Evolutionary conservation across 2,113 vertebrate species (phyloP), one percentile per base, ranked within the genome.

Genomic region (Mormoops blainvillei): DNA sequence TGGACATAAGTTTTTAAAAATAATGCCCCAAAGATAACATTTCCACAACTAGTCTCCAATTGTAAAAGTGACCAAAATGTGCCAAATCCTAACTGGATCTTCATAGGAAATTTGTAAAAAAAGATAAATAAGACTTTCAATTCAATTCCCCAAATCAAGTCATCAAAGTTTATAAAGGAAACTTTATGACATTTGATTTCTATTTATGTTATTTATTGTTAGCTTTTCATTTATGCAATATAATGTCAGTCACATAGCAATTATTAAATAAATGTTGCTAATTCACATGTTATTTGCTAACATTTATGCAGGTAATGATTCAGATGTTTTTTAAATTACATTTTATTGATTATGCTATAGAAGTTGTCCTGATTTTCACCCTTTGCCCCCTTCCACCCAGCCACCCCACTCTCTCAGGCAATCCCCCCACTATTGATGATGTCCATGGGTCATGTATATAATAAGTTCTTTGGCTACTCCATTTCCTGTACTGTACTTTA

Each of bases 241-340:
- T 63, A 77, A 90, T 65, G 48, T 87, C 61, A 93, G 15, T 93
- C 24, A 68, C 73, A 95, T 20, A 94, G 67, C 38, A 93, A 41
- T 78, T 89, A 91, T 58, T 94, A 93, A 95, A 93, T 93, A 91
- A 81, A 94, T 54, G 63, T 74, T 94, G 6, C 54, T 76, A 50
- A 94, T 78, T 86, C 73, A 93, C 74, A 93, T 94, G 68, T 76
- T 65, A 93, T 50, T 94, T 96, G 71, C 26, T 97, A 94, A 91
- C 52, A 95, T 92, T 94, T 91, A 83, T 33, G 83, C 26, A 95
- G 52, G 83, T 41, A 95, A 15, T 82, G 63, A 88, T 73, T 95
- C 67, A 87, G 56, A 63, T 91, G 24, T 31, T 31, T 31, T 63
- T 28, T 63, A 12, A 58, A 28, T 61, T 61, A 61, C 28, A 18